These are phyloP conservation scores for Stomatorhinus ivindoensis DNA, from an alignment of 2,113 vertebrate genomes.

Conservation along the genomic window DNA sequence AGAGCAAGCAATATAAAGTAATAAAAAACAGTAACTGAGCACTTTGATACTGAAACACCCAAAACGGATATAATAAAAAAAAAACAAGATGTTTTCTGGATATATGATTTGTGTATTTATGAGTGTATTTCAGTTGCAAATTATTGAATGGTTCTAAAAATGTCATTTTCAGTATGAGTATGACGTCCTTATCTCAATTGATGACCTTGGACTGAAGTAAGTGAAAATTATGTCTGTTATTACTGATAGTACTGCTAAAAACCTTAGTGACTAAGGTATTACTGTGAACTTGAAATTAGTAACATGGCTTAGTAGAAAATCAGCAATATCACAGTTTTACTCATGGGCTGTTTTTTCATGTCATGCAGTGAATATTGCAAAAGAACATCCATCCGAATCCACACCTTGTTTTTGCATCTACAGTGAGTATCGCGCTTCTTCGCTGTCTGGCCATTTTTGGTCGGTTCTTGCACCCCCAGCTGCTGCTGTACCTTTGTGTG, in stretches of 20 bases:
- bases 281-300: not conserved
- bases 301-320: not conserved
- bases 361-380: constrained; percentile 70
- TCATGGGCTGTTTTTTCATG: not conserved
- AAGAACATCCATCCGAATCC: constrained; percentile 62
- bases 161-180: constrained; percentile 41
- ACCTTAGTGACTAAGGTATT: not conserved
- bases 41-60: not conserved
- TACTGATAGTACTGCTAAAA: not conserved
- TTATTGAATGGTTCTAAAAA: not conserved
- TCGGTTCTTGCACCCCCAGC: not conserved
- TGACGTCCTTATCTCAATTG: constrained; percentile 32
- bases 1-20: not conserved
- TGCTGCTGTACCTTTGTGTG: not conserved
- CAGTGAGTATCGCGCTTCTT: constrained; percentile 67
- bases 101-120: not conserved
- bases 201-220: constrained; percentile 51
- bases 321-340: not conserved
- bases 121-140: not conserved
- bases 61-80: not conserved
- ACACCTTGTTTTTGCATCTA: constrained; percentile 71
- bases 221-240: constrained; percentile 18
- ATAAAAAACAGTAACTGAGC: not conserved
- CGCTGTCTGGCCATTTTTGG: not conserved
- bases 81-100: not conserved